These are phyloP conservation scores for Theristicus caerulescens DNA, from an alignment of 2,113 vertebrate species.

Conservation along the genomic window DNA sequence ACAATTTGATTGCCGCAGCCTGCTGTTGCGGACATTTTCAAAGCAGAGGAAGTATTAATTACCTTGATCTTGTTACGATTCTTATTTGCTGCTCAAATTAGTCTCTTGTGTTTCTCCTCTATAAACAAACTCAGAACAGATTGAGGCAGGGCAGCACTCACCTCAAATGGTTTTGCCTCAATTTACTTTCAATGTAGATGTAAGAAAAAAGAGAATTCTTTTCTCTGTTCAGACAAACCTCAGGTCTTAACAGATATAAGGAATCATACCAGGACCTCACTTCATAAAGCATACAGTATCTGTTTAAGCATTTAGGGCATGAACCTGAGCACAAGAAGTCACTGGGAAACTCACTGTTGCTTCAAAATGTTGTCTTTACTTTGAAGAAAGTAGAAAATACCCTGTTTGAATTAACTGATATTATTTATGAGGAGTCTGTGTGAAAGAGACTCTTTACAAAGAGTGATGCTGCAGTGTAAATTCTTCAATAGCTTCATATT, in stretches of 20 bases:
- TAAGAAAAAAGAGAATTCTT: background rate
- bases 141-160: background rate
- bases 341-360: background rate
- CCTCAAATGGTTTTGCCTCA: background rate
- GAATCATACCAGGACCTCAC: background rate
- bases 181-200: background rate
- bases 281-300: background rate
- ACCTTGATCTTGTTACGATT: background rate
- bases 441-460: background rate
- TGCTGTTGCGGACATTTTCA: background rate
- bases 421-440: background rate
- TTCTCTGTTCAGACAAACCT: background rate
- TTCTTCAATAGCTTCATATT: background rate
- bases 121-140: background rate
- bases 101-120: background rate
- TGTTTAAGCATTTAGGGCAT: background rate
- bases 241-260: background rate
- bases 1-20: background rate
- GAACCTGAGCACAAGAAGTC: background rate
- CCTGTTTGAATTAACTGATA: background rate
- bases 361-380: background rate
- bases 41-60: slow-evolving; percentile 1
- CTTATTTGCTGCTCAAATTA: slow-evolving; percentile 11
- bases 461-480: background rate
- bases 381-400: background rate